A percentile compares a stretch with the other conserved stretches of the same genome.
These are phyloP conservation scores for Anticlea derivata DNA, from an alignment of 2,888 invertebrate species.

Conservation along the genomic window DNA sequence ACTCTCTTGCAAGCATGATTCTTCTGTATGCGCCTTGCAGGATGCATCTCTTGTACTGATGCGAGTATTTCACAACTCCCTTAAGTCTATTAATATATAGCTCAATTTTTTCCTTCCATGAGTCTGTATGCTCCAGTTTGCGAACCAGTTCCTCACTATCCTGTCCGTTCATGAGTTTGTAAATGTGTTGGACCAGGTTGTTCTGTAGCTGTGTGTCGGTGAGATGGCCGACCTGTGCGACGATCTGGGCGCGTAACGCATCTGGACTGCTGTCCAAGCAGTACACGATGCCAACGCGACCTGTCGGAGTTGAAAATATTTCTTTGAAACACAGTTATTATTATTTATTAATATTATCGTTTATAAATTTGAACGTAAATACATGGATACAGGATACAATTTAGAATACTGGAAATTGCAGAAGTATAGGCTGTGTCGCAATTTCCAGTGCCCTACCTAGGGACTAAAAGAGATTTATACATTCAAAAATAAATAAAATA, in stretches of 20 bases:
- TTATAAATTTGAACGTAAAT: no score
- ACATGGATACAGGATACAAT: no score
- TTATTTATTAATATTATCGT: no score
- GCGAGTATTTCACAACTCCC: constrained; percentile 40
- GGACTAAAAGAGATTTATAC: no score
- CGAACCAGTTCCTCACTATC: constrained; percentile 37
- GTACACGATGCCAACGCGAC: constrained; percentile 48
- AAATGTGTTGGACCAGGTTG: constrained; percentile 46
- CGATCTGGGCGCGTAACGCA: constrained; percentile 44
- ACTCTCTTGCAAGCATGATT: constrained; percentile 42
- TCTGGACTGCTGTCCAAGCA: constrained; percentile 57
- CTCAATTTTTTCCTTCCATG: constrained; percentile 46
- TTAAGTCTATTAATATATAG: constrained; percentile 39
- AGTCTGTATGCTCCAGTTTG: constrained; percentile 36
- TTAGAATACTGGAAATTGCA: no score
- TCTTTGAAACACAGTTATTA: no score
- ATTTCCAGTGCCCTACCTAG: no score
- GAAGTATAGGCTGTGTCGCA: no score
- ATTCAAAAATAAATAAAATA: no score
- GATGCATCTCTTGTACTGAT: constrained; percentile 46
- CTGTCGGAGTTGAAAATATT: constrained; percentile 30
- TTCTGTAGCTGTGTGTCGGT: constrained; percentile 45
- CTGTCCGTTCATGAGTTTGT: constrained; percentile 43
- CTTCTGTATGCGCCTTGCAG: constrained; percentile 45
- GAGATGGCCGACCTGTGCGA: constrained; percentile 46